phyloP scores from a whole-genome alignment of 30 jellyfish, hydroid and myxozoan species.

The Hydractinia echinata region DNA sequence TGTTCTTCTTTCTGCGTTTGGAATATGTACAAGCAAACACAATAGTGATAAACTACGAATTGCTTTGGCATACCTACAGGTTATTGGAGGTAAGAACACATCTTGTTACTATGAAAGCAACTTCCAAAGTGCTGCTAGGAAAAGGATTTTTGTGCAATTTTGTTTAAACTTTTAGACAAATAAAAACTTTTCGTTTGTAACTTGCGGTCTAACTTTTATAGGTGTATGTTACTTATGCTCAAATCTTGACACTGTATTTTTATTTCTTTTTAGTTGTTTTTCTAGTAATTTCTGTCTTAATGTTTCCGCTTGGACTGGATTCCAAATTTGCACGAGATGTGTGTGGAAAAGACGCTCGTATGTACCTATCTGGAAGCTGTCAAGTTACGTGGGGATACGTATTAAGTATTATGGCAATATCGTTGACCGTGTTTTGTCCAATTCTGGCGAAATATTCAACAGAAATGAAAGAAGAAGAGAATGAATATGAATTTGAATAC shows the following conservation, averaged over 20 bases:
- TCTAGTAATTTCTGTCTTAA: slow-evolving; percentile 56
- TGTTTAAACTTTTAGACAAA: background rate
- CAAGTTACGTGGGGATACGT: slow-evolving; percentile 86
- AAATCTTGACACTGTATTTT: background rate
- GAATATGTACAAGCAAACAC: slow-evolving; percentile 56
- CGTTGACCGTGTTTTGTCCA: slow-evolving; percentile 59
- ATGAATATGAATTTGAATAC: background rate
- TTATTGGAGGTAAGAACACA: slow-evolving; percentile 61
- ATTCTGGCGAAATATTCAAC: slow-evolving; percentile 75
- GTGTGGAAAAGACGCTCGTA: slow-evolving; percentile 59
- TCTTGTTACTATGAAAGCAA: background rate
- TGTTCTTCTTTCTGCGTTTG: slow-evolving; percentile 45
- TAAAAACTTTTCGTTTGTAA: background rate
- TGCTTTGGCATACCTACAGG: slow-evolving; percentile 71
- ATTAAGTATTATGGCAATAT: slow-evolving; percentile 61
- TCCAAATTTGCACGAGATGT: slow-evolving; percentile 60
- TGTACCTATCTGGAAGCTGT: slow-evolving; percentile 65
- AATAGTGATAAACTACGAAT: slow-evolving; percentile 67
- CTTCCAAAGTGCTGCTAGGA: background rate
- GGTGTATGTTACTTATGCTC: background rate
- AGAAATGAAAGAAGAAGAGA: slow-evolving; percentile 30
- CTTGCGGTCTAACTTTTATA: background rate
- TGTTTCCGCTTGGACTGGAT: slow-evolving; percentile 86
- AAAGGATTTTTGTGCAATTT: background rate
- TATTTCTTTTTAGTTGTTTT: slow-evolving; percentile 53